Evolutionary conservation across 53 echinoderm and acorn worm species (phyloP).

Genomic region (Paracentrotus lividus): DNA sequence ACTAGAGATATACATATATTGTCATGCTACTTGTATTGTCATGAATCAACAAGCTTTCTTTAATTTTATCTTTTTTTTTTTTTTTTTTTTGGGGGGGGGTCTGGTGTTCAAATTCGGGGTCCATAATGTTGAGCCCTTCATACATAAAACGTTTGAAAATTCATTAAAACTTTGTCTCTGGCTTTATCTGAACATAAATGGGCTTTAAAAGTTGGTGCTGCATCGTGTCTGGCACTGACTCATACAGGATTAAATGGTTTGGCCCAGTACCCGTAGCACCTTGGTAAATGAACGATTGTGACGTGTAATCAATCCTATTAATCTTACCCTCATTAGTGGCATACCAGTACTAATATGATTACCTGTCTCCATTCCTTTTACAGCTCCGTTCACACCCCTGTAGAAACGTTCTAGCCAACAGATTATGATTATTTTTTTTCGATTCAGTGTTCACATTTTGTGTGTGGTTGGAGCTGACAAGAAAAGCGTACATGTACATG

Average conservation of each 20-base stretch:
- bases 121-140: too few relatives aligned
- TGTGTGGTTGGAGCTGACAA: background rate
- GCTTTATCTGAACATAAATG: background rate
- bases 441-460: background rate
- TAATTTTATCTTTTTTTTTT: too few relatives aligned
- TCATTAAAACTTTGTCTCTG: background rate
- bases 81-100: too few relatives aligned
- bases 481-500: background rate
- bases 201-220: background rate
- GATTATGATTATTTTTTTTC: background rate
- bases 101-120: too few relatives aligned
- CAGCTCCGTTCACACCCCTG: background rate
- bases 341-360: slow-evolving; percentile 37
- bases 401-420: background rate
- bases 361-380: background rate
- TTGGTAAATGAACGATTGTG: slow-evolving; percentile 37
- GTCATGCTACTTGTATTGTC: too few relatives aligned
- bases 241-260: background rate
- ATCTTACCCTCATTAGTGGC: slow-evolving; percentile 55
- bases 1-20: too few relatives aligned
- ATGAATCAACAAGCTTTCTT: too few relatives aligned
- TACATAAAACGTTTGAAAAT: background rate
- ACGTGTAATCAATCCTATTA: slow-evolving; percentile 30
- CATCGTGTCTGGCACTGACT: slow-evolving; percentile 14
- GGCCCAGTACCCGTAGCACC: slow-evolving; percentile 1